Percentiles rank a stretch among this genome's conserved stretches.
Conservation (phyloP, 2,888 invertebrate genomes). For the Erebia palarica region DNA sequence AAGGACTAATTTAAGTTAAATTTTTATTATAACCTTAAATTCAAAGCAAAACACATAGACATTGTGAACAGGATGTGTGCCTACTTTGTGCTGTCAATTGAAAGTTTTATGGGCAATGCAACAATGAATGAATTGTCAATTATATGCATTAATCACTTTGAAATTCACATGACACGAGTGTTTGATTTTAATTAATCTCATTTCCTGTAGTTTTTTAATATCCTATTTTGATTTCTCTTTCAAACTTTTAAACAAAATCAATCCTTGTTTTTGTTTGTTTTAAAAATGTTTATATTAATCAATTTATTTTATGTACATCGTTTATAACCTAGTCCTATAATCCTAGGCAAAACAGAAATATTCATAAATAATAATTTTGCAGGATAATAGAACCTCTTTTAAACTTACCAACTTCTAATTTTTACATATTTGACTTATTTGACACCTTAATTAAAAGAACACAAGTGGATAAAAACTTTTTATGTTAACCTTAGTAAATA, state of each 20-base stretch:
- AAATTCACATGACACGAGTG: not conserved
- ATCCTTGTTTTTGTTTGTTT: no score
- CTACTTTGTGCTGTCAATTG: not conserved
- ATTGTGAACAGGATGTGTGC: not conserved
- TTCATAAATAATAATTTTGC: no score
- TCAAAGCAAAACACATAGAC: not conserved
- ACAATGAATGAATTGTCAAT: conserved; percentile 5
- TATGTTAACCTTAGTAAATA: no score
- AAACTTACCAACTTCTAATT: no score
- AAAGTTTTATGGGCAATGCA: conserved; percentile 7
- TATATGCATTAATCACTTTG: conserved; percentile 2
- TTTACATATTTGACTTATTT: no score
- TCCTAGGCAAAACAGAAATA: no score
- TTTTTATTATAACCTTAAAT: not conserved
- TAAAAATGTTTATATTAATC: no score
- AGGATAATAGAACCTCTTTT: no score
- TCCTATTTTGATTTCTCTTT: conserved; percentile 6
- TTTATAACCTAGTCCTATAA: no score
- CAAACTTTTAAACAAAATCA: not conserved
- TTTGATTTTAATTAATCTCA: not conserved
- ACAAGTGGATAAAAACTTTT: no score
- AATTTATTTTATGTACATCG: no score
- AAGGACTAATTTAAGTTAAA: not conserved
- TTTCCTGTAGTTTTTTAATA: not conserved
- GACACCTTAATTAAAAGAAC: no score